phyloP scores from a whole-genome alignment of 1,140 invertebrate genomes.

The Drosophila seguyi region DNA sequence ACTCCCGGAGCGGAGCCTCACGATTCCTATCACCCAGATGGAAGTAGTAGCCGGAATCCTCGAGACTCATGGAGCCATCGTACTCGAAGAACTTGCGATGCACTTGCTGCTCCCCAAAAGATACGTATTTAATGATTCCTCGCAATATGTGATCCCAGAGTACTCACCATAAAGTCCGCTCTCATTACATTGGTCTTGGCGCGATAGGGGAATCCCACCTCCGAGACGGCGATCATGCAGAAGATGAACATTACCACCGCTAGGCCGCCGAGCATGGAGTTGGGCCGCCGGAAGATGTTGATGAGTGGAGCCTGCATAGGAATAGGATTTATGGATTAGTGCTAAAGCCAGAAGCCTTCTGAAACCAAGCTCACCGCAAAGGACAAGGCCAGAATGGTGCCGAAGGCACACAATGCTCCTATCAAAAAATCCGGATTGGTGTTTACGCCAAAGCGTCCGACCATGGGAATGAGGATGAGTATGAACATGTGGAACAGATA shows the following conservation, averaged over 20 bases:
- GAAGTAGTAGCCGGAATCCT: conserved; percentile 89
- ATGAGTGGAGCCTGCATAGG: conserved; percentile 58
- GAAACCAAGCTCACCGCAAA: conserved; percentile 60
- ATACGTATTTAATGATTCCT: background rate
- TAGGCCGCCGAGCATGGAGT: conserved; percentile 86
- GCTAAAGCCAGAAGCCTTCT: too few relatives aligned
- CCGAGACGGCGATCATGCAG: conserved; percentile 87
- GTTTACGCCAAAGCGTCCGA: conserved; percentile 88
- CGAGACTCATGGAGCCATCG: conserved; percentile 86
- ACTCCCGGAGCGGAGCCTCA: conserved; percentile 86
- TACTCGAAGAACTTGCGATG: conserved; percentile 87
- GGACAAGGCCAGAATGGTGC: conserved; percentile 59
- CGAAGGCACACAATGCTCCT: conserved; percentile 85
- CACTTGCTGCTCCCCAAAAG: conserved; percentile 86
- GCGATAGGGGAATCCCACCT: conserved; percentile 91
- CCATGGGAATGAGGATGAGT: conserved; percentile 88
- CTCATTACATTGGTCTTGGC: conserved; percentile 89
- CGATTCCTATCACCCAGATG: conserved; percentile 90
- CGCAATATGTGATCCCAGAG: rapidly evolving
- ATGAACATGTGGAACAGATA: conserved; percentile 88
- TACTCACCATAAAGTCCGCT: conserved; percentile 88
- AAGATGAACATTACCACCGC: conserved; percentile 83
- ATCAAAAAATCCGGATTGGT: conserved; percentile 88
- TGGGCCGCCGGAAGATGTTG: conserved; percentile 67
- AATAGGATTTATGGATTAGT: background rate